Conservation (phyloP, 2,113 vertebrate species). For the Urocitellus parryii region DNA sequence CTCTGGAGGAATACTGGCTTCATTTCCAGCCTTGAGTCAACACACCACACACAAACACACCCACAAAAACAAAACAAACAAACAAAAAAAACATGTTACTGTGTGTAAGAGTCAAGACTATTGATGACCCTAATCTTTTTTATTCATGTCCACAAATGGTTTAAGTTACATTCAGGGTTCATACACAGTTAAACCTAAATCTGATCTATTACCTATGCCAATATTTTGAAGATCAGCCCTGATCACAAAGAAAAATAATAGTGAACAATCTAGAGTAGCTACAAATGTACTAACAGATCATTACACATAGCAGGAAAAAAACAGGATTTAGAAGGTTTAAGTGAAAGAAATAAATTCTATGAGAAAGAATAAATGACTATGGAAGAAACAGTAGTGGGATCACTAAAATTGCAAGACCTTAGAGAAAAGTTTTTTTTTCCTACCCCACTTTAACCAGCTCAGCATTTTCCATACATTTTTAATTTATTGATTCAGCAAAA, state of each 20-base stretch:
- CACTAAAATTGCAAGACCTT: not conserved
- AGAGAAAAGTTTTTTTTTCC: not conserved
- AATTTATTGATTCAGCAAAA: constrained; percentile 62
- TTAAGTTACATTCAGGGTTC: not conserved
- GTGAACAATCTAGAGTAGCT: not conserved
- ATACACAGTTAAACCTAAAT: not conserved
- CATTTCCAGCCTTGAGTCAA: constrained; percentile 90
- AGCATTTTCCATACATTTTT: constrained; percentile 15
- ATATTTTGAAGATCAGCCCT: not conserved
- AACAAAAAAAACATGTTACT: constrained; percentile 60
- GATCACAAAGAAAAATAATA: not conserved
- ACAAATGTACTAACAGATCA: not conserved
- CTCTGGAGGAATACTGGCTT: constrained; percentile 91
- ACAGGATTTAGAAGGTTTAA: not conserved
- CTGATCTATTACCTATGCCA: not conserved
- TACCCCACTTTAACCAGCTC: not conserved
- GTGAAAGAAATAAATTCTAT: not conserved
- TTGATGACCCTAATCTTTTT: not conserved
- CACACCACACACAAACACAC: constrained; percentile 52
- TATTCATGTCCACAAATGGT: not conserved
- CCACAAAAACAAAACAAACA: constrained; percentile 61
- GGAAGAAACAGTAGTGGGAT: not conserved
- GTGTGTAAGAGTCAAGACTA: not conserved
- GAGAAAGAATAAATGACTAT: not conserved
- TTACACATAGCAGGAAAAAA: not conserved